Conservation (phyloP, 1,140 invertebrate species). For the Manduca sexta region DNA sequence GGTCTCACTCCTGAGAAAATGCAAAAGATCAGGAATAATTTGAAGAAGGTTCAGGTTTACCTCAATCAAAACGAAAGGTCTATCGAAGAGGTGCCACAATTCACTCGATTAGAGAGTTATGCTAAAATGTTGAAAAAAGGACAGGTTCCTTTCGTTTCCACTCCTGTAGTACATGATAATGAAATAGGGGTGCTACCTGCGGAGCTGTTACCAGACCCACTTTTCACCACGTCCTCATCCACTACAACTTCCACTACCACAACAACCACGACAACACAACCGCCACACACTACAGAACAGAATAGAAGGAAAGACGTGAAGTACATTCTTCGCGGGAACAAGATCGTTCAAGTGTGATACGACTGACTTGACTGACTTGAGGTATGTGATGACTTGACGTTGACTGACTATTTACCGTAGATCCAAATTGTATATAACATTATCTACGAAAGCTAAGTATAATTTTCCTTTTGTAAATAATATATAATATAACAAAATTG, state of each 20-base stretch:
- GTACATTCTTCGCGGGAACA: slow-evolving; percentile 63
- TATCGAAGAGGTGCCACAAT: slow-evolving; percentile 40
- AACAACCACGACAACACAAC: slow-evolving; percentile 27
- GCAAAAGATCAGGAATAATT: slow-evolving; percentile 54
- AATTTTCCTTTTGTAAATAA: no score
- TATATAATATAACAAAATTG: no score
- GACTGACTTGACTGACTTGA: slow-evolving; percentile 55
- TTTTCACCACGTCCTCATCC: slow-evolving; percentile 3
- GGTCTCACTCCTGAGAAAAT: slow-evolving; percentile 52
- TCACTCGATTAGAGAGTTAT: slow-evolving; percentile 36
- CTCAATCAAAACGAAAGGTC: slow-evolving; percentile 52
- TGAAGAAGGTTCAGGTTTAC: slow-evolving; percentile 43
- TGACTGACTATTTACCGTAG: no score
- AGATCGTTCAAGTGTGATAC: slow-evolving; percentile 63
- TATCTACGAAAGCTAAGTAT: no score
- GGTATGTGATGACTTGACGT: slow-evolving; percentile 43
- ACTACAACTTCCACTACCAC: slow-evolving; percentile 25
- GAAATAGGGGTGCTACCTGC: slow-evolving; percentile 59
- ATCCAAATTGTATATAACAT: no score
- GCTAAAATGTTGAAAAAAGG: slow-evolving; percentile 43
- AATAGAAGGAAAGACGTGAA: slow-evolving; percentile 59
- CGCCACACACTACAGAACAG: slow-evolving; percentile 26
- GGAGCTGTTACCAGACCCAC: slow-evolving; percentile 46
- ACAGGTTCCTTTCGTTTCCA: slow-evolving; percentile 39
- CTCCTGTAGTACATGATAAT: slow-evolving; percentile 50